phyloP scores from a whole-genome alignment of 2,888 invertebrate species.

The Apoda limacodes region DNA sequence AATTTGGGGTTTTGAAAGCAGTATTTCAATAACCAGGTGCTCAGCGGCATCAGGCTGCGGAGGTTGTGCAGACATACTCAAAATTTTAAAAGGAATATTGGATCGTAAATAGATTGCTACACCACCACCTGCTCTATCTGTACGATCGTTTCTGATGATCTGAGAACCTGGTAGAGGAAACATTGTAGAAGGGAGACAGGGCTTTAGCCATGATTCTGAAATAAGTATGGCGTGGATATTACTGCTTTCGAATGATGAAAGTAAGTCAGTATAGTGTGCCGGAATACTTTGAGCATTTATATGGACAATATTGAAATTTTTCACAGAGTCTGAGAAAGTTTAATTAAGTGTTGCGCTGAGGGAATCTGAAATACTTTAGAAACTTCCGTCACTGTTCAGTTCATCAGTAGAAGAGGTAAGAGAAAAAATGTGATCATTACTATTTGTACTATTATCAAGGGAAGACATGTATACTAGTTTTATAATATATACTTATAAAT shows the following conservation, averaged over 20 bases:
- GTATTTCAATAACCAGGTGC: constrained; percentile 8
- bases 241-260: constrained; percentile 3
- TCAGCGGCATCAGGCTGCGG: constrained; percentile 3
- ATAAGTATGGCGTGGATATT: constrained; percentile 7
- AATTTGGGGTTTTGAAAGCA: not conserved
- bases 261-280: constrained; percentile 6
- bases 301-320: constrained; percentile 9
- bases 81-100: not conserved
- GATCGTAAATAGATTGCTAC: constrained; percentile 4
- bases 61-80: not conserved
- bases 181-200: constrained; percentile 6
- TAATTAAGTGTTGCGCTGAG: no score
- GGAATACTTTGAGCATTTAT: constrained; percentile 10
- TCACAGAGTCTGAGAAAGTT: not conserved
- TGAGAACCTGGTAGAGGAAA: constrained; percentile 9
- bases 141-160: constrained; percentile 7
- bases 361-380: no score
- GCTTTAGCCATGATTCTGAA: constrained; percentile 8
- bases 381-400: no score
- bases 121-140: constrained; percentile 1
- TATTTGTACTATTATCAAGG: no score
- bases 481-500: no score
- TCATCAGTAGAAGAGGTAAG: no score
- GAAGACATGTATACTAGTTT: no score
- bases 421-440: no score